Percentiles rank a stretch among this genome's conserved stretches.
These are phyloP conservation scores for Meloidogyne exigua DNA, from an alignment of 1,140 invertebrate genomes.

Conservation along the genomic window DNA sequence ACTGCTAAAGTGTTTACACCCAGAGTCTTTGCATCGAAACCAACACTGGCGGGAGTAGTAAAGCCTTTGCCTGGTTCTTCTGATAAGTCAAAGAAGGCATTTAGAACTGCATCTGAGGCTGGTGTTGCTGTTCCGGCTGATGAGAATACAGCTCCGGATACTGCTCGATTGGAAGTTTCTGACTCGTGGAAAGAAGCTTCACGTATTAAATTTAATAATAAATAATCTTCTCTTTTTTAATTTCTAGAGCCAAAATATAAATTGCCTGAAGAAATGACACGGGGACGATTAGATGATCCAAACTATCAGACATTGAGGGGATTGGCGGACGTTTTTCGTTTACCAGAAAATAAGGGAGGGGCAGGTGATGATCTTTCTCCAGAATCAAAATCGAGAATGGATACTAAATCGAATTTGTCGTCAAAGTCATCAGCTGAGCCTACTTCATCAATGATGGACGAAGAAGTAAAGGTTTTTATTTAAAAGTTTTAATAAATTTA, in stretches of 20 bases:
- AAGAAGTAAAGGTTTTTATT: background rate
- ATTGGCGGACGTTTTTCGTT: background rate
- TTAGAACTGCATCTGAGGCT: background rate
- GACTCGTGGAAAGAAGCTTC: background rate
- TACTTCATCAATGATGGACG: background rate
- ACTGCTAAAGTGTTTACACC: background rate
- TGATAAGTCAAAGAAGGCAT: background rate
- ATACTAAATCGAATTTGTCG: background rate
- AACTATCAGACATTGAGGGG: background rate
- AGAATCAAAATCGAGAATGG: background rate
- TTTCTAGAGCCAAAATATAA: background rate
- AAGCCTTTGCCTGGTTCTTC: background rate
- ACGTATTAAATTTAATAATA: background rate
- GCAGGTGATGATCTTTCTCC: background rate
- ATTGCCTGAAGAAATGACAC: background rate
- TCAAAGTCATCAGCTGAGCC: background rate
- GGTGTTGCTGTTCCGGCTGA: background rate
- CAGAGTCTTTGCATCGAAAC: background rate
- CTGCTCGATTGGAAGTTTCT: background rate
- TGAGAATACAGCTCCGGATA: background rate
- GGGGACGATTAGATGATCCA: background rate
- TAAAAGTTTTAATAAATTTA: background rate
- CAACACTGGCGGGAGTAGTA: background rate
- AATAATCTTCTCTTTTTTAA: background rate
- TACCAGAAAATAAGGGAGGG: background rate